A percentile compares a stretch with the other conserved stretches of the same genome.
Evolutionary conservation across 2,888 invertebrate genomes (phyloP).

Genomic region (Oxyscelio sp.): DNA sequence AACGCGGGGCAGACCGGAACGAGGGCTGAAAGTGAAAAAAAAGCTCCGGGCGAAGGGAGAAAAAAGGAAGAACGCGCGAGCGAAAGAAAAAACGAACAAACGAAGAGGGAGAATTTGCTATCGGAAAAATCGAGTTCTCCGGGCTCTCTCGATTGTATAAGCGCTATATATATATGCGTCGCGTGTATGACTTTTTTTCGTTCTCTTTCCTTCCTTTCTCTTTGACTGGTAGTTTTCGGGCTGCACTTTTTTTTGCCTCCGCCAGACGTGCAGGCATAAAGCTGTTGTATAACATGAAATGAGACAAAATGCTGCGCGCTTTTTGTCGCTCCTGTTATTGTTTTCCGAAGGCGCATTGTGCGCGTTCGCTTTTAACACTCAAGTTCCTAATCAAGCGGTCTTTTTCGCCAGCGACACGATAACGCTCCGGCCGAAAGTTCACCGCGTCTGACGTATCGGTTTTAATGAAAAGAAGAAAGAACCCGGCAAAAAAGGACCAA

Average conservation of each 20-base stretch:
- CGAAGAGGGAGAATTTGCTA: conserved; percentile 85
- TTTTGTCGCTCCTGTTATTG: conserved; percentile 66
- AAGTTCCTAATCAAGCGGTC: conserved; percentile 57
- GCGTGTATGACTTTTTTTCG: conserved; percentile 23
- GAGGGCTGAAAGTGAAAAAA: conserved; percentile 65
- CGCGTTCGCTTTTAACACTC: conserved; percentile 61
- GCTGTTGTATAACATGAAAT: conserved; percentile 72
- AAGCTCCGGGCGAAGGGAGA: conserved; percentile 15
- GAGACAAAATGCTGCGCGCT: conserved; percentile 66
- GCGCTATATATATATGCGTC: conserved; percentile 43
- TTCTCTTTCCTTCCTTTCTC: conserved; percentile 50
- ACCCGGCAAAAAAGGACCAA: too few relatives aligned
- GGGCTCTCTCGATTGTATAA: conserved; percentile 58
- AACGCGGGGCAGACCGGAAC: conserved; percentile 64
- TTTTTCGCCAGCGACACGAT: neutral
- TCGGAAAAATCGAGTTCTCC: conserved; percentile 86
- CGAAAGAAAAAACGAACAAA: conserved; percentile 77
- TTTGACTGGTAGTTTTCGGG: conserved; percentile 64
- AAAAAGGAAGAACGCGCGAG: conserved; percentile 46
- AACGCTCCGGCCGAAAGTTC: too few relatives aligned
- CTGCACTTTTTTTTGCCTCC: conserved; percentile 59
- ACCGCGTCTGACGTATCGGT: too few relatives aligned
- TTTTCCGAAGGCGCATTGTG: conserved; percentile 62
- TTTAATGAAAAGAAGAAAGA: too few relatives aligned
- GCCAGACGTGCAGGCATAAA: conserved; percentile 64